Evolutionary conservation across 2,113 vertebrate genomes (phyloP).

Genomic region (Sylvietta virens): DNA sequence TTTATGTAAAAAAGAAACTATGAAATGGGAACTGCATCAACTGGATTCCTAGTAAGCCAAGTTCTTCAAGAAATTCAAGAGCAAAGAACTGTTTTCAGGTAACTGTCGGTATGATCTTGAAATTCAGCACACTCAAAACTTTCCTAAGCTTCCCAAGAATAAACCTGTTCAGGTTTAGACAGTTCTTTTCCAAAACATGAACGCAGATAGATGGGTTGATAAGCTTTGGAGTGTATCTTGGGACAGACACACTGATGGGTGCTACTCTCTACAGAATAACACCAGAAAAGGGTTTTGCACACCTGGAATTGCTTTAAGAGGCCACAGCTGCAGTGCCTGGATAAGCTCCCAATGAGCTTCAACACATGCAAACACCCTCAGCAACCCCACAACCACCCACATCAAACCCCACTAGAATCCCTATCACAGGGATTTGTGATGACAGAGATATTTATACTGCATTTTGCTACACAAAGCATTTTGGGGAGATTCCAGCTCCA

Average conservation of each 20-base stretch:
- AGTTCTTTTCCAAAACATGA: background rate
- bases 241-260: background rate
- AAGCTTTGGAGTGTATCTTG: background rate
- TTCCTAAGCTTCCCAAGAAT: background rate
- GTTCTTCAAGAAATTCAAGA: background rate
- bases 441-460: background rate
- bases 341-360: background rate
- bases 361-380: background rate
- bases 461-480: background rate
- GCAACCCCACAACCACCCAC: background rate
- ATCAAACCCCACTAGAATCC: background rate
- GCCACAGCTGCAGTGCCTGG: background rate
- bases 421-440: background rate
- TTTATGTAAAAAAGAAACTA: slow-evolving; percentile 25
- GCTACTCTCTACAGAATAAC: background rate
- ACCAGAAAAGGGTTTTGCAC: background rate
- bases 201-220: accelerated
- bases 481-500: background rate
- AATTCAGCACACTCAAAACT: background rate
- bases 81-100: background rate
- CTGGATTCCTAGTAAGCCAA: slow-evolving; percentile 11
- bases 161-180: background rate
- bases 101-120: background rate
- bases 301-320: background rate
- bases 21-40: background rate